Evolutionary conservation across 2,888 invertebrate genomes (phyloP), one percentile per base, ranked within the genome.

Genomic region (Eilema sororculum): DNA sequence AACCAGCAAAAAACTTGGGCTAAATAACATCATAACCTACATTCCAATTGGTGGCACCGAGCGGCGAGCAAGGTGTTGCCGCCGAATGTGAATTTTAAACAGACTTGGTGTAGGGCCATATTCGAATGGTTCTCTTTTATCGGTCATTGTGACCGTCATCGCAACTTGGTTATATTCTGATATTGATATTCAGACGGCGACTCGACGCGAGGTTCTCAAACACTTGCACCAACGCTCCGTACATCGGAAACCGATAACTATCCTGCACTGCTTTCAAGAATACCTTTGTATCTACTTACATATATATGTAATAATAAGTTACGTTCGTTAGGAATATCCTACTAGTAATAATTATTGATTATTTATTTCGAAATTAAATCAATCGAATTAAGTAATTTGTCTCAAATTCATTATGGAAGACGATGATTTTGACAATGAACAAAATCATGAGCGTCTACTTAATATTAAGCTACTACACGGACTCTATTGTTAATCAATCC

Each of bases 1-100:
- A 87, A 88, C 89, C 86, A 80, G 90, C 91, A 93, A 94, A 94
- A 93, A 95, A 91, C 87, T 88, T 83, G 87, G 86, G 88, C 93
- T 90, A 92, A 93, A 91, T 95, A 95, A 91, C 94, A 94, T 94
- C 91, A 93, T 95, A 94, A 95, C 95, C 95, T 93, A 95, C 91
- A 95, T 95, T 92, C 93, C 92, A 86, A 86, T 89, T 85, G 89
- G 90, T 90, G 88, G 90, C 85, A 88, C 82, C 85, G 85, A 87
- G 88, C 88, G 89, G 87, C 89, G 82, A 88, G 84, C 84, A 81
- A 84, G 80, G 76, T 85, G 86, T 81, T 81, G 84, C 83, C 87
- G 83, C 87, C 89, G 90, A 93, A 92, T 93, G 91, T 95, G 92
- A 92, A 92, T 94, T 93, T 92, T 93, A 94, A 94, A 89, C 87